Conservation (phyloP, 2,797 vertebrate species). For the Remorina albescens region DNA sequence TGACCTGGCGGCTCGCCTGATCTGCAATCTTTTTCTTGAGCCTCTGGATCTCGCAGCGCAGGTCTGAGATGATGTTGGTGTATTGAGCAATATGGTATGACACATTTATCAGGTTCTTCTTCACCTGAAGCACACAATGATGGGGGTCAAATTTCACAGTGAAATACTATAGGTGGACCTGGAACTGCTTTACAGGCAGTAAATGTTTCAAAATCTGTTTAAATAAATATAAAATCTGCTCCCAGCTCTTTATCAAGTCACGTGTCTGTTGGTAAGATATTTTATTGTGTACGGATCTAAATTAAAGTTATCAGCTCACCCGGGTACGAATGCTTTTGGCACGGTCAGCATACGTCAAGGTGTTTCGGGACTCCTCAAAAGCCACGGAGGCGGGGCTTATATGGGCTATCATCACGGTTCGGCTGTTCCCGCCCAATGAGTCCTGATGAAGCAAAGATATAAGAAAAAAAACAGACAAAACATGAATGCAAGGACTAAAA, state of each 20-base stretch:
- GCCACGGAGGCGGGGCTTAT: constrained; percentile 93
- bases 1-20: constrained; percentile 79
- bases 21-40: constrained; percentile 89
- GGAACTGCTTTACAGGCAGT: not conserved
- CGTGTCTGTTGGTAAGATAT: not conserved
- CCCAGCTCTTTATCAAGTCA: not conserved
- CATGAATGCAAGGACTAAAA: not conserved
- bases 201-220: not conserved
- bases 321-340: constrained; percentile 93
- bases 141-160: not conserved
- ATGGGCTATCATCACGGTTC: constrained; percentile 95
- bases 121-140: constrained; percentile 82
- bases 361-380: constrained; percentile 94
- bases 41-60: constrained; percentile 88
- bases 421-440: constrained; percentile 92
- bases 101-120: constrained; percentile 89
- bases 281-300: not conserved
- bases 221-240: not conserved
- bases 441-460: constrained; percentile 81
- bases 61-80: constrained; percentile 90
- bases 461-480: not conserved
- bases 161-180: not conserved
- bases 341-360: constrained; percentile 91
- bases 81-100: constrained; percentile 93
- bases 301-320: constrained; percentile 75